Evolutionary conservation across 2,888 invertebrate species (phyloP).

Genomic region (Slavum lentiscoides): DNA sequence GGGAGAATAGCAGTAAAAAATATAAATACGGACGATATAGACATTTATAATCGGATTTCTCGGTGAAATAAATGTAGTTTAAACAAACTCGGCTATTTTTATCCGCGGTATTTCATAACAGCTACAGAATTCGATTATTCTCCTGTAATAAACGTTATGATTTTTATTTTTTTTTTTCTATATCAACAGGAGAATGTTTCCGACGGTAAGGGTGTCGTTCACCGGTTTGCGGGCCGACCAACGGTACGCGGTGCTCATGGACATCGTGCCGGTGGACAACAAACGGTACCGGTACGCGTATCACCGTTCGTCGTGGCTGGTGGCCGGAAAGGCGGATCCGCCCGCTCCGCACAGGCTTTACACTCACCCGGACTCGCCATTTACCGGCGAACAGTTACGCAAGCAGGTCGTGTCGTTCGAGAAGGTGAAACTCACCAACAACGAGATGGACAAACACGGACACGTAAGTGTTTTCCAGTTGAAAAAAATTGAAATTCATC

Average conservation of each 20-base stretch:
- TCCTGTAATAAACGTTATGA: no score
- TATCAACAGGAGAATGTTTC: conserved; percentile 75
- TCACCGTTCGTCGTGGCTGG: conserved; percentile 80
- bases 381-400: conserved; percentile 74
- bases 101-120: no score
- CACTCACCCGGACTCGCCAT: conserved; percentile 80
- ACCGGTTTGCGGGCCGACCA: conserved; percentile 69
- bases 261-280: conserved; percentile 79
- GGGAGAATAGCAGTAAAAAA: no score
- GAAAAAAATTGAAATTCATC: background rate
- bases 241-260: conserved; percentile 75
- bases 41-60: no score
- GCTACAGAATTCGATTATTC: no score
- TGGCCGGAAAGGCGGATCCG: conserved; percentile 80
- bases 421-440: conserved; percentile 82
- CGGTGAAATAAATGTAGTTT: no score
- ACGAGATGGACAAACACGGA: conserved; percentile 77
- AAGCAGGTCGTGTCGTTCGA: conserved; percentile 82
- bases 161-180: conserved; percentile 55
- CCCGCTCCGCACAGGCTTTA: conserved; percentile 74
- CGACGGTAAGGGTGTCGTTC: conserved; percentile 76
- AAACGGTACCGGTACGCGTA: conserved; percentile 81
- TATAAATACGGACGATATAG: no score
- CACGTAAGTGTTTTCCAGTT: conserved; percentile 64
- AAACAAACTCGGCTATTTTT: no score